A percentile compares a stretch with the other conserved stretches of the same genome.
phyloP scores from a whole-genome alignment of 2,113 vertebrate species.

The Chionodraco myersi region DNA sequence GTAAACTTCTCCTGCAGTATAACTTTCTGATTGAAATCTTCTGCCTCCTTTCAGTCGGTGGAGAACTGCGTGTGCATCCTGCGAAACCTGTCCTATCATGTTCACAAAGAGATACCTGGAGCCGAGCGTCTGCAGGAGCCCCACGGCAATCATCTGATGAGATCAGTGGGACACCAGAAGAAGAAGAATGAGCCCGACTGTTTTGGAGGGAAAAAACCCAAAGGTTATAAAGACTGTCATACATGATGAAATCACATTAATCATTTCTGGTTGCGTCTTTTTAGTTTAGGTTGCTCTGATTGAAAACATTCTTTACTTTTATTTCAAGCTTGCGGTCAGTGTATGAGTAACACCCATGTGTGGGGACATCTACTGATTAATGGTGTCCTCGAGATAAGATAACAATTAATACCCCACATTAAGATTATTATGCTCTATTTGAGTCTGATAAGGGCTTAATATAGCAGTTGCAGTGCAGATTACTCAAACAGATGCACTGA shows the following conservation, averaged over 20 bases:
- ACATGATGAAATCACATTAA: not conserved
- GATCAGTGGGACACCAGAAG: conserved; percentile 85
- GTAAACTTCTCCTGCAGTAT: not conserved
- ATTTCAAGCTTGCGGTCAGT: too few relatives aligned
- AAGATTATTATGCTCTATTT: not conserved
- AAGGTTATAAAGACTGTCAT: conserved; percentile 83
- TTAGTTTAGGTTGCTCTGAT: conserved; percentile 1
- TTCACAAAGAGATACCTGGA: conserved; percentile 96
- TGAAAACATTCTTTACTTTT: not conserved
- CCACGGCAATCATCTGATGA: conserved; percentile 77
- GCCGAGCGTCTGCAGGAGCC: conserved; percentile 90
- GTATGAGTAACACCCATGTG: not conserved
- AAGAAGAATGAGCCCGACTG: conserved; percentile 93
- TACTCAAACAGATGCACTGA: not conserved
- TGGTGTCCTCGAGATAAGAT: not conserved
- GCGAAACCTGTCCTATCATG: conserved; percentile 96
- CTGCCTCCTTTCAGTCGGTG: conserved; percentile 87
- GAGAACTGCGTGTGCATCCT: conserved; percentile 99
- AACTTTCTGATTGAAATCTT: conserved; percentile 11
- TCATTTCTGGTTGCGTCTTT: not conserved
- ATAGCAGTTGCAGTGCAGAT: not conserved
- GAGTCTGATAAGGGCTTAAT: not conserved
- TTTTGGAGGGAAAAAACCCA: conserved; percentile 92
- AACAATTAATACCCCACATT: not conserved
- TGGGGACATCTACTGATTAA: not conserved